A percentile compares a stretch with the other conserved stretches of the same genome.
Conservation (phyloP, 2,113 vertebrate species). For the Jacana jacana region DNA sequence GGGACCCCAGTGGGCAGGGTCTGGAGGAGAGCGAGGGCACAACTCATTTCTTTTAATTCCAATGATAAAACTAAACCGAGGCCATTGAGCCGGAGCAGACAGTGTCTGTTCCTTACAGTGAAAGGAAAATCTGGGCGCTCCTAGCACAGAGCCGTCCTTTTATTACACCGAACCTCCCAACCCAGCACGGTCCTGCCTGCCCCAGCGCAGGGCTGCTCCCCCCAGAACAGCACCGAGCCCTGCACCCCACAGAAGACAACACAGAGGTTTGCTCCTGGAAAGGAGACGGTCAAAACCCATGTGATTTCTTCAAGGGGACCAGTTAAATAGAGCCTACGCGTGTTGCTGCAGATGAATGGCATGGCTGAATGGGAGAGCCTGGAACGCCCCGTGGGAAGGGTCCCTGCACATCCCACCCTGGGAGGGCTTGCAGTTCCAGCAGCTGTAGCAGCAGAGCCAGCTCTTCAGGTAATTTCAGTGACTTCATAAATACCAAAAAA, state of each 20-base stretch:
- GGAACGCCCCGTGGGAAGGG: no score
- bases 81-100: neutral
- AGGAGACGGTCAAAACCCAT: neutral
- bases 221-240: neutral
- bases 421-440: neutral
- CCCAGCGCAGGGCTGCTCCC: neutral
- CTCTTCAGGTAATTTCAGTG: neutral
- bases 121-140: neutral
- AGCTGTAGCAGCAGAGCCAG: neutral
- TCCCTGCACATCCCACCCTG: neutral
- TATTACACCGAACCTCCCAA: neutral
- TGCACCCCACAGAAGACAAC: rapidly evolving
- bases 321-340: rapidly evolving
- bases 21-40: neutral
- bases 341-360: neutral
- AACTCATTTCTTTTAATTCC: neutral
- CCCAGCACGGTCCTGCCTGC: neutral
- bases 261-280: neutral
- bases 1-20: rapidly evolving
- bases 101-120: rapidly evolving
- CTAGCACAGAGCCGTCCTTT: neutral
- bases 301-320: neutral
- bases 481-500: neutral
- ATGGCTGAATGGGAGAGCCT: neutral
- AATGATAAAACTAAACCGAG: neutral